Conservation (phyloP, 2,888 invertebrate genomes). For the Serripes groenlandicus region DNA sequence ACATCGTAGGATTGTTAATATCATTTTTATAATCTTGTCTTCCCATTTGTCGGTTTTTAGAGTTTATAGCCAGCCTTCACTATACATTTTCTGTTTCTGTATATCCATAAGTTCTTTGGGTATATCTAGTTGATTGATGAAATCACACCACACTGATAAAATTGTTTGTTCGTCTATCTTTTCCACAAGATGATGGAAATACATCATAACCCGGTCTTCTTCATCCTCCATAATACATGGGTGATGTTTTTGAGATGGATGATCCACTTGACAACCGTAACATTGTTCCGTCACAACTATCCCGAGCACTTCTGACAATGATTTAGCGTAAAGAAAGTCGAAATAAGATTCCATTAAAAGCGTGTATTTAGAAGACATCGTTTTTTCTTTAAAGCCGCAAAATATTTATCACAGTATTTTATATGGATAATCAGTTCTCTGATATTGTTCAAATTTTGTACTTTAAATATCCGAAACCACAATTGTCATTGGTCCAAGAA, state of each 20-base stretch:
- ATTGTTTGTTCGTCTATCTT: constrained; percentile 30
- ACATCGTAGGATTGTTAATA: constrained; percentile 26
- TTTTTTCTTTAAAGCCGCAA: not conserved
- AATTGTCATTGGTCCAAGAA: not conserved
- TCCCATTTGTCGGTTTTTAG: constrained; percentile 47
- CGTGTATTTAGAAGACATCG: not conserved
- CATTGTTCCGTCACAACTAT: constrained; percentile 14
- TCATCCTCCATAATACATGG: constrained; percentile 28
- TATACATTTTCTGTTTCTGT: constrained; percentile 27
- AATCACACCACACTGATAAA: constrained; percentile 24
- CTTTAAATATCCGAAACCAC: no score
- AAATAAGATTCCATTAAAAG: constrained; percentile 28
- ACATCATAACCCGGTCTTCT: constrained; percentile 16
- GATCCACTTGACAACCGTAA: constrained; percentile 32
- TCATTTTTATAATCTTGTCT: constrained; percentile 32
- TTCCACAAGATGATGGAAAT: constrained; percentile 30
- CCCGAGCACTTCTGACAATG: constrained; percentile 16
- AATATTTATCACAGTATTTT: not conserved
- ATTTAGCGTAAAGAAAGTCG: constrained; percentile 45
- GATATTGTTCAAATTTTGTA: no score
- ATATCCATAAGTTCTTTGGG: constrained; percentile 5
- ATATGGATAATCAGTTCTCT: no score
- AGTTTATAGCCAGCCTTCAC: constrained; percentile 22
- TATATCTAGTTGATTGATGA: constrained; percentile 21
- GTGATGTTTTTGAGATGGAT: constrained; percentile 44